phyloP scores from a whole-genome alignment of 1,140 invertebrate genomes.

The Drosophila funebris region DNA sequence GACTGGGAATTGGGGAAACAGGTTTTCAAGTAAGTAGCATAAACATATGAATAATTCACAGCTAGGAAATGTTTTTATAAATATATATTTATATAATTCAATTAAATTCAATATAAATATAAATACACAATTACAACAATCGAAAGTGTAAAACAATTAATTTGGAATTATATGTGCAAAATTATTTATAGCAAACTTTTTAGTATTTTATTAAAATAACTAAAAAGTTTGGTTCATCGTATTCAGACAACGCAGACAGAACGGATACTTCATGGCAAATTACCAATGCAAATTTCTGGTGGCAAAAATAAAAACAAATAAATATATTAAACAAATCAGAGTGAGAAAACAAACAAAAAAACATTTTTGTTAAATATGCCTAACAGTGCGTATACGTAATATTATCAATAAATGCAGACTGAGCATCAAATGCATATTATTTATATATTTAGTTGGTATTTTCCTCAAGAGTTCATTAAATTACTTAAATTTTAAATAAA shows the following conservation, averaged over 20 bases:
- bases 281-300: constrained; percentile 43
- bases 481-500: too few species aligned
- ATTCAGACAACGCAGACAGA: constrained; percentile 35
- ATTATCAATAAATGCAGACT: not conserved
- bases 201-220: not conserved
- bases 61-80: not conserved
- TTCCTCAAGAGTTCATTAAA: too few species aligned
- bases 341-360: constrained; percentile 1
- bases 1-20: constrained; percentile 40
- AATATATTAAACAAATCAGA: constrained; percentile 22
- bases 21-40: constrained; percentile 42
- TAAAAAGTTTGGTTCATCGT: not conserved
- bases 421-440: not conserved
- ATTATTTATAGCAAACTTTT: not conserved
- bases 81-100: not conserved
- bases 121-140: not conserved
- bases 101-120: not conserved
- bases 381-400: constrained; percentile 24
- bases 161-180: not conserved
- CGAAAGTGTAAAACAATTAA: not conserved
- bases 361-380: constrained; percentile 26
- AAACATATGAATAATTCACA: constrained; percentile 1
- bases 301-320: constrained; percentile 7
- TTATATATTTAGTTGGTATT: too few species aligned
- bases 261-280: constrained; percentile 52